Evolutionary conservation across 2,113 vertebrate species (phyloP).

Genomic region (Neolamprologus modestus): DNA sequence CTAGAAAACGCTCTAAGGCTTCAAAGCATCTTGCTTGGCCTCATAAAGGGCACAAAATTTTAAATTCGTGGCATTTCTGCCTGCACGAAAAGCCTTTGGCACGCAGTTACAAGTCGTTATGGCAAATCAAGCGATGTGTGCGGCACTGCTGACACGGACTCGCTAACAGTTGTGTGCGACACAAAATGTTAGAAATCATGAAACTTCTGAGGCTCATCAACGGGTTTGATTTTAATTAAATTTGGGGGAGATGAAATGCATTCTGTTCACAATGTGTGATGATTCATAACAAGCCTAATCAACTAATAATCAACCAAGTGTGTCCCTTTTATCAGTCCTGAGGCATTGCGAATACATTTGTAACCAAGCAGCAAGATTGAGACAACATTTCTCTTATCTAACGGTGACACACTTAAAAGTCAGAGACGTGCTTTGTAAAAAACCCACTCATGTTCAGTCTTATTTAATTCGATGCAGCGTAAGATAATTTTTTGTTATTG

Average conservation of each 20-base stretch:
- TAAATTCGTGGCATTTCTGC: neutral
- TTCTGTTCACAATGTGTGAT: conserved; percentile 6
- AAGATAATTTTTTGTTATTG: neutral
- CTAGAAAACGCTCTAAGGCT: neutral
- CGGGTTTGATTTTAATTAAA: conserved; percentile 26
- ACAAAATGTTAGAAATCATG: neutral
- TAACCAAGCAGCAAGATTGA: neutral
- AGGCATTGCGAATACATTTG: conserved; percentile 12
- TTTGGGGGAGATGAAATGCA: neutral
- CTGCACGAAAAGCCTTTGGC: neutral
- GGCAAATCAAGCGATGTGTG: neutral
- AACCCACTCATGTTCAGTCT: neutral
- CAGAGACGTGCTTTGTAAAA: neutral
- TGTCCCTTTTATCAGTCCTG: neutral
- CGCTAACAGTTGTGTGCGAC: neutral
- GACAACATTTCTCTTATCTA: neutral
- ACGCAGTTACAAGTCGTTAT: neutral
- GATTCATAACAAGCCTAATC: conserved; percentile 24
- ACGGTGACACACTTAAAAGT: neutral
- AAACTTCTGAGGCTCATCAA: neutral
- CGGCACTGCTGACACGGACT: neutral
- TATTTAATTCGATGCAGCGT: neutral
- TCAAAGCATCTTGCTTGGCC: conserved; percentile 1
- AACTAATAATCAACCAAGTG: conserved; percentile 34
- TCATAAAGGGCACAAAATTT: conserved; percentile 17